Evolutionary conservation across 2,888 invertebrate species (phyloP), one percentile per base, ranked within the genome.

Genomic region (Nomada flava): DNA sequence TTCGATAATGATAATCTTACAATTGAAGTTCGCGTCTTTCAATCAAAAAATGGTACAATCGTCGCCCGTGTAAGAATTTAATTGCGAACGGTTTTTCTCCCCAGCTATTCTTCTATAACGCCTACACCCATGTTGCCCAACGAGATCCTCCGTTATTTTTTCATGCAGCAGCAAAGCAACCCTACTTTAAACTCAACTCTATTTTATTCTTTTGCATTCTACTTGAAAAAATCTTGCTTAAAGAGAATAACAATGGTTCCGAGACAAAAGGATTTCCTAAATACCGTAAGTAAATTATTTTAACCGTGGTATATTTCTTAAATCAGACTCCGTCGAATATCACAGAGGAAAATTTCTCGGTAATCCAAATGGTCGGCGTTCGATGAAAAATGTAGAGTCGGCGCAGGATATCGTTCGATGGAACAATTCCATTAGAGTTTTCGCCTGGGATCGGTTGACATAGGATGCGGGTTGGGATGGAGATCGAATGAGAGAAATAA

Each of bases 371-470:
- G 86, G 85, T 74, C 85, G 79, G 64, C 82, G 86, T 85, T 79
- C 74, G 84, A 88, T 88, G 85, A 88, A 88, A 88, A 88, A 88
- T 88, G 85, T 85, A 88, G 84, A 88, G 83, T 77, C 62, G 84
- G 62, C 68, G 81, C 72, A 73, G 78, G 86, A 84, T 88, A 88
- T 85, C 79, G 86, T 81, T 76, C 79, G 83, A 88, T 80, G 86
- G 86, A 86, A 88, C 87, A 88, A 88, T 88, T 88, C 87, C 88
- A 88, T 88, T 88, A 88, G 87, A 88, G 87, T 85, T 85, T 80
- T 74, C 87, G 86, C 87, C 72, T 82, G 84, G 87, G 86, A 88
- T 86, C 88, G 81, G 60, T 81, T 82, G 88, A 88, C 88, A 78
- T 79, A 86, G 85, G 85, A 79, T 81, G 83, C 83, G 80, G 87